Conservation (phyloP, 2,113 vertebrate genomes). For the Rhizomys pruinosus region DNA sequence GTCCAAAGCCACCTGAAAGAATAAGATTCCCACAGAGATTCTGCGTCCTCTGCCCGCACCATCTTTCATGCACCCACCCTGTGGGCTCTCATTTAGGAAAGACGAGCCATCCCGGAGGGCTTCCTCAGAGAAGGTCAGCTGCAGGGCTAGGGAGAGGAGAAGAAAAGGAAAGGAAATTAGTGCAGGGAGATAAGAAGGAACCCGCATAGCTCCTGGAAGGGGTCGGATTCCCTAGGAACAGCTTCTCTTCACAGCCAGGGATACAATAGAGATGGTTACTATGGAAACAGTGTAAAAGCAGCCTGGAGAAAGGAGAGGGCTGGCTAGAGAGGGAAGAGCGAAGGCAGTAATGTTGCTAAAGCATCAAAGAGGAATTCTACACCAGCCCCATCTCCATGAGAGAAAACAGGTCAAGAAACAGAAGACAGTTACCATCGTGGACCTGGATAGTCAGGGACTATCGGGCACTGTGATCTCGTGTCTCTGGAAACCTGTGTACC, state of each 20-base stretch:
- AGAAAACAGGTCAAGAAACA: not conserved
- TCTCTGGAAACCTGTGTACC: not conserved
- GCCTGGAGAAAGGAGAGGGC: conserved; percentile 72
- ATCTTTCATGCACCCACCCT: conserved; percentile 23
- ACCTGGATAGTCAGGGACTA: not conserved
- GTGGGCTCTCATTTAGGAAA: conserved; percentile 14
- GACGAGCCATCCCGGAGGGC: not conserved
- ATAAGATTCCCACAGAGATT: conserved; percentile 54
- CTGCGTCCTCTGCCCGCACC: not conserved
- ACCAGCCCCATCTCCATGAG: conserved; percentile 3
- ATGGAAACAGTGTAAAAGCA: conserved; percentile 86
- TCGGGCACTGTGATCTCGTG: fast-evolving
- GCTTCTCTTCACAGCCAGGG: conserved; percentile 79
- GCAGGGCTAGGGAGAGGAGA: not conserved
- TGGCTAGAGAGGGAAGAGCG: conserved; percentile 78
- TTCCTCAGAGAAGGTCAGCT: not conserved
- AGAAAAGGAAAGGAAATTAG: conserved; percentile 61
- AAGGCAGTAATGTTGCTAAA: conserved; percentile 82
- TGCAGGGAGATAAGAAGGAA: conserved; percentile 75
- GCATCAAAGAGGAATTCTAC: conserved; percentile 71
- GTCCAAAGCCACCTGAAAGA: conserved; percentile 68
- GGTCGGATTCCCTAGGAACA: conserved; percentile 80
- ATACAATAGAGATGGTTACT: conserved; percentile 85
- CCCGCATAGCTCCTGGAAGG: conserved; percentile 83
- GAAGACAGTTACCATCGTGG: not conserved